Base-by-base conservation (phyloP, 2,113 vertebrate genomes). In the Xerus inauris region DNA sequence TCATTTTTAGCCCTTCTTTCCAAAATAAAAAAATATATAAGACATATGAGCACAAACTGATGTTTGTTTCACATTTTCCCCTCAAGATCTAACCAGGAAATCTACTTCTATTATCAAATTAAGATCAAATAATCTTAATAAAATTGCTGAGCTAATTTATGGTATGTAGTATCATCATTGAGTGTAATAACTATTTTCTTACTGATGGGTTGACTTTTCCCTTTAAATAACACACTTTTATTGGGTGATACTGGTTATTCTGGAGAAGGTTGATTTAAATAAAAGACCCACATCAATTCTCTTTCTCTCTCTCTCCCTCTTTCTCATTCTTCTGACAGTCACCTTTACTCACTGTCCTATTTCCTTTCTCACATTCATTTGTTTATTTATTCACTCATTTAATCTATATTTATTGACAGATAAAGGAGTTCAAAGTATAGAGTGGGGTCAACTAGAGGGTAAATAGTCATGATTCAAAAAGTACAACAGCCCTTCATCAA, bases 171-270 rank as follows among this genome's bases (percentile, higher is more conserved):
- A 54, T 45, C 32, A 92, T 35, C 40, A 35, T 83, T 49, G n/a
- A 79, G 28, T 75, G 28, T 69, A 69, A 86, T n/a, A 65, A 9
- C 59, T 81, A 40, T 20, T 85, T 94, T 85, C 89, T 40, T 93
- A 88, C 26, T 38, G 40, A 88, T 3, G 3, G 32, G 12, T 87
- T 91, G 38, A 89, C 38, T 81, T 8, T 59, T 76, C 30, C 35
- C 69, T 35, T 96, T 85, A 72, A 96, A 77, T 92, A 71, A 59
- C 10, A 90, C 26, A 76, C 82, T 95, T 75, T 67, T 81, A 38
- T 64, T 72, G 30, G 14, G 14, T 67, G 6, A 93, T 67, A 54
- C 19, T 81, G 30, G 65, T 87, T 73, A 67, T 92, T 95, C 69
- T 47, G 87, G 22, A 87, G 57, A 94, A 67, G 35, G 12, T 42